Evolutionary conservation across 2,113 vertebrate species (phyloP).

Genomic region (Antechinus flavipes): DNA sequence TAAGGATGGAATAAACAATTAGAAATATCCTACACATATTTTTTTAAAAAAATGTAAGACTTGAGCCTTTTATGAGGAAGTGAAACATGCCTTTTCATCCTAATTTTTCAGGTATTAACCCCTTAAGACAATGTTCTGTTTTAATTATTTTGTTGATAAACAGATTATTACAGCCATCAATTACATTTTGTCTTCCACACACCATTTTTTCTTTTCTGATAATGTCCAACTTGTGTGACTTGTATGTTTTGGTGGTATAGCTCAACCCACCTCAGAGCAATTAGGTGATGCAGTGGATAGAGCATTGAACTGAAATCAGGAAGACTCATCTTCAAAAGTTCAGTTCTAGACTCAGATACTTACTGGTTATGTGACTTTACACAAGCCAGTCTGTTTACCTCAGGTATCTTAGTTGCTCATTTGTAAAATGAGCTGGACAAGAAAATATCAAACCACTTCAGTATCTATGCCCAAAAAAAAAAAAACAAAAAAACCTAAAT

Average conservation of each 20-base stretch:
- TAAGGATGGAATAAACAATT: background rate
- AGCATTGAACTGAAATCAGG: background rate
- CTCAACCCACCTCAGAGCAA: background rate
- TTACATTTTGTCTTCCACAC: background rate
- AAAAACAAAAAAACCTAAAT: background rate
- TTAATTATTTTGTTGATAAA: background rate
- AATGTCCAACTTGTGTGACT: no score
- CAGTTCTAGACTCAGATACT: background rate
- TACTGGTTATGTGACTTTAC: background rate
- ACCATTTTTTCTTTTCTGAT: background rate
- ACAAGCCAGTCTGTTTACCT: background rate
- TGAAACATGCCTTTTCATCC: background rate
- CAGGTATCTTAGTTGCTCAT: background rate
- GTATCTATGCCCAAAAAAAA: no score
- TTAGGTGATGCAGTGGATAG: background rate
- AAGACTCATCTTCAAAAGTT: background rate
- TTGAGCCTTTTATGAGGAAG: fast-evolving
- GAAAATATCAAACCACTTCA: background rate
- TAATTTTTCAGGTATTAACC: background rate
- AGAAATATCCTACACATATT: background rate
- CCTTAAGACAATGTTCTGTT: background rate
- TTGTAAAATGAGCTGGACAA: background rate
- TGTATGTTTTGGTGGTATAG: background rate
- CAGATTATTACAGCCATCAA: background rate
- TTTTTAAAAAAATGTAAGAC: background rate